Percentiles rank a stretch among this genome's conserved stretches.
Evolutionary conservation across 2,888 invertebrate genomes (phyloP).

Genomic region (Danaus chrysippus): DNA sequence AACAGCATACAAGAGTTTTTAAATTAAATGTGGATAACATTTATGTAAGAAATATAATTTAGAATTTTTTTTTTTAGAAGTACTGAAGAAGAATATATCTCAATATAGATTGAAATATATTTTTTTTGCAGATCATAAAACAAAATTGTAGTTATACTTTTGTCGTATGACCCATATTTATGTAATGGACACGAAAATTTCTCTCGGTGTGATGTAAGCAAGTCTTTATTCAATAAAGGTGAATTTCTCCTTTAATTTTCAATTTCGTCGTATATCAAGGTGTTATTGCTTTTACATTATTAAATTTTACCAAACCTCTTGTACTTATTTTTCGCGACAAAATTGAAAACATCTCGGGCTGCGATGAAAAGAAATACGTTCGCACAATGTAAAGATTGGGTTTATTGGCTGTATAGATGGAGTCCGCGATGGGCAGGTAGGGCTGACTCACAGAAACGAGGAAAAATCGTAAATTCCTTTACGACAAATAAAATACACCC

Average conservation of each 20-base stretch:
- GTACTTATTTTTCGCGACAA: constrained; percentile 61
- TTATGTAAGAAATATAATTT: too few species aligned
- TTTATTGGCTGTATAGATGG: constrained; percentile 59
- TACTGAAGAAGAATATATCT: neutral
- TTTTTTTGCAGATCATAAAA: neutral
- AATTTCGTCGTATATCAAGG: constrained; percentile 49
- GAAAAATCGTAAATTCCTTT: constrained; percentile 65
- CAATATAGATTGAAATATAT: neutral
- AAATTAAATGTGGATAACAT: too few species aligned
- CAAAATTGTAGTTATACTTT: neutral
- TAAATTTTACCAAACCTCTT: constrained; percentile 52
- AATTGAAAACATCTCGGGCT: constrained; percentile 63
- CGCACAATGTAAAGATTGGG: constrained; percentile 67
- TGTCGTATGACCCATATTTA: constrained; percentile 3
- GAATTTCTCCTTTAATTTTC: constrained; percentile 58
- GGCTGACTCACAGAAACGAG: constrained; percentile 42
- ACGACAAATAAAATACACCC: constrained; percentile 69
- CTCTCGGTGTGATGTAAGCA: constrained; percentile 5
- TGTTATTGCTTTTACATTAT: constrained; percentile 59
- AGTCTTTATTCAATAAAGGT: constrained; percentile 17
- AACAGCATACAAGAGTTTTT: neutral
- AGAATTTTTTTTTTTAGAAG: neutral
- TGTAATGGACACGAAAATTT: constrained; percentile 7
- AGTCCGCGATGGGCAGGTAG: constrained; percentile 49
- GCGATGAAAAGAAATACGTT: constrained; percentile 51